phyloP scores from a whole-genome alignment of 1,140 invertebrate genomes.

The Calycopis cecrops region DNA sequence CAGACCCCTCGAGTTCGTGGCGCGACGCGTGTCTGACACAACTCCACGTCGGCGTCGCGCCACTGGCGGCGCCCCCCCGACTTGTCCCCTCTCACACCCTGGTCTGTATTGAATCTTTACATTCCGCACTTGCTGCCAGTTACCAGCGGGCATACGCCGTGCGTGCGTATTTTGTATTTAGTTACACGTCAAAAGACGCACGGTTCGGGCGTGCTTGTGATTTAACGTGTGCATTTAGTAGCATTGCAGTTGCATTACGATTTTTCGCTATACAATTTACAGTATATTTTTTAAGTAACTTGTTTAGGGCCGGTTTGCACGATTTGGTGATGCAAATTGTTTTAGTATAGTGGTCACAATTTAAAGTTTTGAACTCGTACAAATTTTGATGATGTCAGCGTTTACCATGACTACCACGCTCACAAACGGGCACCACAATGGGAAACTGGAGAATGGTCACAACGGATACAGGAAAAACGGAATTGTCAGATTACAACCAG shows the following conservation, averaged over 20 bases:
- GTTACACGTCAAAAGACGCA: conserved; percentile 35
- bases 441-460: conserved; percentile 46
- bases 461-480: conserved; percentile 63
- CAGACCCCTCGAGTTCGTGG: conserved; percentile 35
- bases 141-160: conserved; percentile 29
- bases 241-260: conserved; percentile 15
- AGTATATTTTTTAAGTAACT: background rate
- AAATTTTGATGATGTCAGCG: conserved; percentile 50
- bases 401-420: conserved; percentile 60
- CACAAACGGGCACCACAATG: conserved; percentile 54
- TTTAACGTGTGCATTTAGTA: conserved; percentile 2
- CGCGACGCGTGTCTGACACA: conserved; percentile 59
- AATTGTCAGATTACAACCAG: conserved; percentile 41
- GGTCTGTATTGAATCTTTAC: conserved; percentile 25
- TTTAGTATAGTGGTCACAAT: background rate
- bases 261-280: background rate
- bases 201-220: conserved; percentile 26
- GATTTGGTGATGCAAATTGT: background rate
- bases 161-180: conserved; percentile 27
- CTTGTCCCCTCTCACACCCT: conserved; percentile 27
- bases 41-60: conserved; percentile 71
- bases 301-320: background rate
- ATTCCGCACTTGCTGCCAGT: conserved; percentile 40
- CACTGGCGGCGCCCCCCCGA: conserved; percentile 42
- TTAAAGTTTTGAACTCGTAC: conserved; percentile 15